Percentiles rank a stretch among this genome's conserved stretches.
Conservation (phyloP, 2,888 invertebrate species). For the Autographa gamma region DNA sequence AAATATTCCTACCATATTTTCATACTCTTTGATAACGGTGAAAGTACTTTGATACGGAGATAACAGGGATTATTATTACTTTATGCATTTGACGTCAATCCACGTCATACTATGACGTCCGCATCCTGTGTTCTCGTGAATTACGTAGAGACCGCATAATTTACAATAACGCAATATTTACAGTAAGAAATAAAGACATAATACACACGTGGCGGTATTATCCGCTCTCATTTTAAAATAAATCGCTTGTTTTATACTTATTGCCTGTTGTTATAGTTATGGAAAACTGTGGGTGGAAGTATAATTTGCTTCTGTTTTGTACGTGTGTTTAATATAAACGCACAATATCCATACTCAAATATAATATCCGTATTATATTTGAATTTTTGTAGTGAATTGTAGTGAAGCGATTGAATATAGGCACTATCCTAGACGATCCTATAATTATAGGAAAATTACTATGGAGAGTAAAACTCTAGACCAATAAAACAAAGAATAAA, state of each 20-base stretch:
- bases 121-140: not conserved
- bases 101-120: conserved; percentile 15
- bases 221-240: conserved; percentile 33
- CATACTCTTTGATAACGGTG: not conserved
- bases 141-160: conserved; percentile 20
- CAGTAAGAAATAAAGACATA: conserved; percentile 21
- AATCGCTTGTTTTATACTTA: conserved; percentile 21
- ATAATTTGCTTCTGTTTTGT: not conserved
- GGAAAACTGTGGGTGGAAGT: not conserved
- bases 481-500: no score
- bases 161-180: conserved; percentile 38
- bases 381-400: no score
- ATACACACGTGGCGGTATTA: conserved; percentile 29
- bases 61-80: conserved; percentile 9
- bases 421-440: no score
- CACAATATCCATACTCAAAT: no score
- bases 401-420: no score
- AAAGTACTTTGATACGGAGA: not conserved
- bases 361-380: no score
- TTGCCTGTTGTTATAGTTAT: not conserved
- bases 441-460: no score
- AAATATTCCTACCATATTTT: not conserved
- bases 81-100: conserved; percentile 22
- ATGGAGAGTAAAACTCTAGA: no score
- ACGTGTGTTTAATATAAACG: not conserved